These are phyloP conservation scores for Macaca mulatta DNA, from an alignment of 2,113 vertebrate species.

Conservation along the genomic window DNA sequence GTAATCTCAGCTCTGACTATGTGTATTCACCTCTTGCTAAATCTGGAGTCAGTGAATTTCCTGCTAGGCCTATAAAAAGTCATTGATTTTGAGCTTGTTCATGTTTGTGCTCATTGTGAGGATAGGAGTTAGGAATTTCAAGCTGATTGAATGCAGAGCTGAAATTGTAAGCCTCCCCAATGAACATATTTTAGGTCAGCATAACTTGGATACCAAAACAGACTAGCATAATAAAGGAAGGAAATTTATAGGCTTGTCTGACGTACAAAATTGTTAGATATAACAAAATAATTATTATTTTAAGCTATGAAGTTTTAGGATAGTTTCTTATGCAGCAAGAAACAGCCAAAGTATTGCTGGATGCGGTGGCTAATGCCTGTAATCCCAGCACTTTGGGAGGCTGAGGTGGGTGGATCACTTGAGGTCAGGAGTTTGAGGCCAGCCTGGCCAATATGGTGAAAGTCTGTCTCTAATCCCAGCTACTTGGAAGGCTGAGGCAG, in stretches of 20 bases:
- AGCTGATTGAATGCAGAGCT: not conserved
- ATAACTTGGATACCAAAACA: not conserved
- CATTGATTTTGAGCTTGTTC: not conserved
- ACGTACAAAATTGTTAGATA: not conserved
- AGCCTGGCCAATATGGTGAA: no score
- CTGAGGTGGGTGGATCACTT: no score
- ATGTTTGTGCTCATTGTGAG: not conserved
- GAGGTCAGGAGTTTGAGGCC: no score
- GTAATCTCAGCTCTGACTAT: not conserved
- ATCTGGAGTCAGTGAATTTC: not conserved
- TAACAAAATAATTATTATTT: not conserved
- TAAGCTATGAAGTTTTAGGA: not conserved
- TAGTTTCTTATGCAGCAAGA: not conserved
- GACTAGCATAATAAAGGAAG: not conserved
- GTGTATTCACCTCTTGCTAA: not conserved
- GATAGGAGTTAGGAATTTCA: not conserved
- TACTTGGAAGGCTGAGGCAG: no score
- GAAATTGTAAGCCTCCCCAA: not conserved
- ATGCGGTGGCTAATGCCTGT: no score
- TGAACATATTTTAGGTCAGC: not conserved
- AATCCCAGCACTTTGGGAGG: no score
- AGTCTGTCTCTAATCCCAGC: no score
- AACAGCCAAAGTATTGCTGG: not conserved
- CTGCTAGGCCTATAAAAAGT: not conserved
- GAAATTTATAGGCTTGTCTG: not conserved